Conservation (phyloP, 2,113 vertebrate species). For the Azemiops feae region DNA sequence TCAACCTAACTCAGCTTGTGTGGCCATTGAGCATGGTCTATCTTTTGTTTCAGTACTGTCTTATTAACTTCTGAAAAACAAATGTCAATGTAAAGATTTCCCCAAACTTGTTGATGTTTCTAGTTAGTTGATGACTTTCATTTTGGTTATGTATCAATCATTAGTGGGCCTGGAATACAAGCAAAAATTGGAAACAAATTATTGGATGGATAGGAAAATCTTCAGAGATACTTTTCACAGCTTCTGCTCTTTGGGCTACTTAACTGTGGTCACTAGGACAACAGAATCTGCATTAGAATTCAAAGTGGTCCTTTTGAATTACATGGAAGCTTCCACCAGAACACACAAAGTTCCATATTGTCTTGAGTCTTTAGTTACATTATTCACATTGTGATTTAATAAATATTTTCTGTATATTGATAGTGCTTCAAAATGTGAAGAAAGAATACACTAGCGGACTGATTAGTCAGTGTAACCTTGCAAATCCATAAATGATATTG, state of each 20-base stretch:
- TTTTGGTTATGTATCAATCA: background rate
- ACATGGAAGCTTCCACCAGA: background rate
- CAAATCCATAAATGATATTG: background rate
- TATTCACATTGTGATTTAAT: background rate
- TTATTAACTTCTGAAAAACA: background rate
- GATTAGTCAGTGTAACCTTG: background rate
- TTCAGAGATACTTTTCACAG: background rate
- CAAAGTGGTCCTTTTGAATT: background rate
- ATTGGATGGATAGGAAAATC: background rate
- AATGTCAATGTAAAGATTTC: background rate
- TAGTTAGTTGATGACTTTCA: background rate
- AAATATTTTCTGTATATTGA: slow-evolving; percentile 9
- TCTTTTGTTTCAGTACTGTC: background rate
- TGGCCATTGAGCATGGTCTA: background rate
- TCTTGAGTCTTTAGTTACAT: background rate
- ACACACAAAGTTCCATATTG: background rate
- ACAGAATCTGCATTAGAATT: background rate
- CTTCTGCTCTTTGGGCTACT: background rate
- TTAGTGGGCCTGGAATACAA: background rate
- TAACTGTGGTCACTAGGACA: background rate
- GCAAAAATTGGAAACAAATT: background rate
- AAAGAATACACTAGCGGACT: background rate
- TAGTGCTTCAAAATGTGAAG: slow-evolving; percentile 21
- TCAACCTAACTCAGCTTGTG: background rate
- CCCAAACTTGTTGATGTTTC: background rate